Percentiles rank a stretch among this genome's conserved stretches.
phyloP scores from a whole-genome alignment of 2,113 vertebrate genomes.

The Naja naja region DNA sequence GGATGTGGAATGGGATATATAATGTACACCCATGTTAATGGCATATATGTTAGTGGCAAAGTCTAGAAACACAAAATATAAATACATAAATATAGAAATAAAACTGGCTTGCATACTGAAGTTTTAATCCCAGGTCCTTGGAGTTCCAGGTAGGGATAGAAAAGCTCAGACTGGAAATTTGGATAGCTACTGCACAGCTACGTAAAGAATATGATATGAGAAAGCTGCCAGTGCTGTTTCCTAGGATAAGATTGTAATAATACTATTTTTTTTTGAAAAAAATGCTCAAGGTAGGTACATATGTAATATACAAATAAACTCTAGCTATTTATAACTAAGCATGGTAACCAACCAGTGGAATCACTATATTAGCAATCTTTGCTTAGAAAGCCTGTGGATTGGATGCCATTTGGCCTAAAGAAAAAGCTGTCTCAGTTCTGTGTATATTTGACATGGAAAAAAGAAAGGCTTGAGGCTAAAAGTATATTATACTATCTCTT shows the following conservation, averaged over 20 bases:
- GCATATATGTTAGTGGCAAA: not conserved
- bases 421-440: not conserved
- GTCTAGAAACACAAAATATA: not conserved
- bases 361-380: not conserved
- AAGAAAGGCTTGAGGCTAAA: rapidly evolving
- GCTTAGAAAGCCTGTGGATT: not conserved
- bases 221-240: not conserved
- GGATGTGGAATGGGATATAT: not conserved
- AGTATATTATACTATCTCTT: not conserved
- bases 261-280: not conserved
- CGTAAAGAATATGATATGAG: no score
- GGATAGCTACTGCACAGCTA: not conserved
- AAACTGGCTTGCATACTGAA: not conserved
- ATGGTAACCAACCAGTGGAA: not conserved
- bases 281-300: not conserved
- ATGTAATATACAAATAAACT: not conserved
- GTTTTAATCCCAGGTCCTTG: no score
- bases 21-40: not conserved
- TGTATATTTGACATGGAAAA: not conserved
- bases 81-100: not conserved
- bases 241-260: not conserved
- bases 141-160: not conserved
- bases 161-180: not conserved
- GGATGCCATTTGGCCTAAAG: not conserved
- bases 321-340: not conserved